Conservation (phyloP, 2,888 invertebrate species). For the Heteromyza rotundicornis region DNA sequence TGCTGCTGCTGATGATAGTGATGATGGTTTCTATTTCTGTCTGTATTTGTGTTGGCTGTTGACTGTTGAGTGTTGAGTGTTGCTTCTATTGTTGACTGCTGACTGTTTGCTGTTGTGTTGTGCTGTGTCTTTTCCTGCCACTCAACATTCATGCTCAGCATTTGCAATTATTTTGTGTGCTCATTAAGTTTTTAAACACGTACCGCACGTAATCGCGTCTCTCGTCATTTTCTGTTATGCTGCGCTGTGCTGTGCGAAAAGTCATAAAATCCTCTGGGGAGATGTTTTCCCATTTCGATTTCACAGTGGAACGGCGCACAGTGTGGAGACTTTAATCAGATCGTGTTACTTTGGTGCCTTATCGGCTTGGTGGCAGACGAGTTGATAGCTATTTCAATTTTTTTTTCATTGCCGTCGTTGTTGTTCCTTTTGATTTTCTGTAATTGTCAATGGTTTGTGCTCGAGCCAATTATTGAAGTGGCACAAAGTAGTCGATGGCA, state of each 20-base stretch:
- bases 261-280: slow-evolving; percentile 54
- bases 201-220: slow-evolving; percentile 39
- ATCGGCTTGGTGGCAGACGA: slow-evolving; percentile 38
- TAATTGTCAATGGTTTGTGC: no score
- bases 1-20: neutral
- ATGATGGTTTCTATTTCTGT: no score
- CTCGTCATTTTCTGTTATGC: neutral
- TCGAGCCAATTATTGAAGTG: no score
- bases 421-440: no score
- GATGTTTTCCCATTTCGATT: slow-evolving; percentile 25
- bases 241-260: slow-evolving; percentile 24
- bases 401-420: no score
- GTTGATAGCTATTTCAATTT: neutral
- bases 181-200: slow-evolving; percentile 60
- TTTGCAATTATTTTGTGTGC: slow-evolving; percentile 56
- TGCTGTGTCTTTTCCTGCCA: no score
- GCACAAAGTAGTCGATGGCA: no score
- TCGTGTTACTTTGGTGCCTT: slow-evolving; percentile 1
- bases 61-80: no score
- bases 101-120: no score
- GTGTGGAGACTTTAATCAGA: neutral
- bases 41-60: no score
- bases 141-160: slow-evolving; percentile 40
- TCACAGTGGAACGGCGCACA: neutral
- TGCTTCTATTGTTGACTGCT: no score